These are phyloP conservation scores for Ophiodon elongatus DNA, from an alignment of 2,113 vertebrate species.

Conservation along the genomic window DNA sequence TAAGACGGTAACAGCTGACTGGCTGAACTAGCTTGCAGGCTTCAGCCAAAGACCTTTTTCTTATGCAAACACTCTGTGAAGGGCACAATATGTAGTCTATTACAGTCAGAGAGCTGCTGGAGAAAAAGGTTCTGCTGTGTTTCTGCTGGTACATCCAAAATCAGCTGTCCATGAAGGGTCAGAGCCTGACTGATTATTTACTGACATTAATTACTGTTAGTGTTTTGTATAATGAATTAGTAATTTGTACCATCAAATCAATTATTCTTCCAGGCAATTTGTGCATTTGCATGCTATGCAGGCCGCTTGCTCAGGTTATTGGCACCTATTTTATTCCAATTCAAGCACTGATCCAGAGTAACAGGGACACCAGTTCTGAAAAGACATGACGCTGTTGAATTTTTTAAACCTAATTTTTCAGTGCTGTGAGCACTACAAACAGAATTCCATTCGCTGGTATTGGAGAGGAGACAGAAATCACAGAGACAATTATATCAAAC, in stretches of 20 bases:
- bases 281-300: neutral
- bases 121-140: neutral
- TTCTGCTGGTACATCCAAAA: neutral
- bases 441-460: neutral
- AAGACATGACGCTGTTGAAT: constrained; percentile 1
- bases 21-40: neutral
- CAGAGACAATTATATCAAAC: neutral
- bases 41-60: neutral
- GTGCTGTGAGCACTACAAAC: neutral
- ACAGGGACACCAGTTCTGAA: constrained; percentile 1
- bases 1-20: neutral
- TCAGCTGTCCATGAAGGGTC: neutral
- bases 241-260: neutral
- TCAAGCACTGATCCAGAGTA: neutral
- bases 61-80: neutral
- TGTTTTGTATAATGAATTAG: neutral
- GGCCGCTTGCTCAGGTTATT: neutral
- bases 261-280: neutral
- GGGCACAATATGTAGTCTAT: neutral
- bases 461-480: neutral
- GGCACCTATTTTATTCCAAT: neutral
- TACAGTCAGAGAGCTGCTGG: neutral
- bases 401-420: neutral
- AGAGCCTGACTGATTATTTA: neutral
- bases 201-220: neutral